A percentile compares a stretch with the other conserved stretches of the same genome.
phyloP scores from a whole-genome alignment of 2,888 invertebrate species.

The Drosophila putrida region DNA sequence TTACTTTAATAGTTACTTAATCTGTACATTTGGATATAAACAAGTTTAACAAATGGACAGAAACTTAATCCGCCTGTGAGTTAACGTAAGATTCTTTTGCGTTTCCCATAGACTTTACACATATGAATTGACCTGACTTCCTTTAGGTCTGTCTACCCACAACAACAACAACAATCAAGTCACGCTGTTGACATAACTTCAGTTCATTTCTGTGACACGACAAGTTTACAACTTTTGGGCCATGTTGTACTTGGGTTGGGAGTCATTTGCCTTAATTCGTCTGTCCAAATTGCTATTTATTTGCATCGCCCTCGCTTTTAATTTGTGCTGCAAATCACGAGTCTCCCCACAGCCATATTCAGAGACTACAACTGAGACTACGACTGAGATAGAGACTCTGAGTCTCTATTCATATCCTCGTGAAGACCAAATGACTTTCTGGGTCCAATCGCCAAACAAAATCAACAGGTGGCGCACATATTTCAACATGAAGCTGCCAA shows the following conservation, averaged over 20 bases:
- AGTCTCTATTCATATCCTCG: constrained; percentile 9
- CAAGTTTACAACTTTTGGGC: constrained; percentile 47
- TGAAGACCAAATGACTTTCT: constrained; percentile 11
- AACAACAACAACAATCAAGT: constrained; percentile 37
- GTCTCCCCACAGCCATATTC: constrained; percentile 29
- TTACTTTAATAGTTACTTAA: background rate
- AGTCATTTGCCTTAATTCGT: constrained; percentile 77
- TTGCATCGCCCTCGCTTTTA: constrained; percentile 79
- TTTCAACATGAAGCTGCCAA: constrained; percentile 74
- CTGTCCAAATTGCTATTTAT: constrained; percentile 79
- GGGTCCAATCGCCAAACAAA: constrained; percentile 65
- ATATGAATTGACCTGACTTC: constrained; percentile 23
- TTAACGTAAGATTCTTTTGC: constrained; percentile 7
- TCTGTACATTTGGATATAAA: constrained; percentile 3
- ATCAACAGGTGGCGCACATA: constrained; percentile 78
- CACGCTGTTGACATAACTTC: constrained; percentile 73
- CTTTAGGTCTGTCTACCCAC: constrained; percentile 6
- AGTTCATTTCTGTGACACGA: constrained; percentile 67
- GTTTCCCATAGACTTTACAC: constrained; percentile 30
- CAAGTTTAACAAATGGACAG: constrained; percentile 8
- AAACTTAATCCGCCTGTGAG: background rate
- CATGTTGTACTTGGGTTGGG: constrained; percentile 30
- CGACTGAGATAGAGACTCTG: background rate
- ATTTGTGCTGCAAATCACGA: constrained; percentile 77
- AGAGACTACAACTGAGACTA: background rate